Base-by-base conservation (phyloP, 2,113 vertebrate species). In the Platycercus adscitus region DNA sequence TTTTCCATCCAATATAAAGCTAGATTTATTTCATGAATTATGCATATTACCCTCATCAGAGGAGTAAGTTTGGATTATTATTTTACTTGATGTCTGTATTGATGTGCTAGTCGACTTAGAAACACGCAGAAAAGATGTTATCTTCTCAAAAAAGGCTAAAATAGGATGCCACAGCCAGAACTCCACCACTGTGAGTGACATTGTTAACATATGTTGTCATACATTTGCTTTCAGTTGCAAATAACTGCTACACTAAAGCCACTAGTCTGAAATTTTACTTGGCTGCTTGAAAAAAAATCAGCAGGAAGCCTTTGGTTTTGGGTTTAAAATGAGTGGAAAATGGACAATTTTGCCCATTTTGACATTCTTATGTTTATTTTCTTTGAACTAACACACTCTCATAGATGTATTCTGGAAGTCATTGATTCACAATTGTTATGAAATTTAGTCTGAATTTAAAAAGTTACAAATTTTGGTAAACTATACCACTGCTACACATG, bases 401-500 rank as follows among this genome's bases (percentile, higher is more conserved):
- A 6, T 12, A 43, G 66, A 55, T 24, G 10, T 10, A 26, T 56
- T 76, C 56, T 76, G 26, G n/a, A 75, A 35, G 25, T 37, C 8
- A 18, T 4, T 41, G 14, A n/a, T 68, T 73, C 16, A 9, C 20
- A 29, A 7, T 26, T 61, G 31, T 33, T 68, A 33, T 3, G 43
- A 63, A 43, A 50, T 41, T 56, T 78, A 52, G 18, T 28, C 41
- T 46, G 61, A 49, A 78, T 73, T 81, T 2, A 41, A 35, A 10
- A 76, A 71, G 35, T 71, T 61, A 46, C 0, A n/a, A 39, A 7
- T 25, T 47, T 29, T 17, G n/a, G 50, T 44, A 71, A 53, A 46
- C 58, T 31, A 1, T 58, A 44, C 13, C 0, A 1, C 76, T 29
- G 17, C 56, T 70, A 1, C 49, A 26, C 3, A 5, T 52, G 41